Conservation (phyloP, 2,888 invertebrate species). For the Odontocerum albicorne region DNA sequence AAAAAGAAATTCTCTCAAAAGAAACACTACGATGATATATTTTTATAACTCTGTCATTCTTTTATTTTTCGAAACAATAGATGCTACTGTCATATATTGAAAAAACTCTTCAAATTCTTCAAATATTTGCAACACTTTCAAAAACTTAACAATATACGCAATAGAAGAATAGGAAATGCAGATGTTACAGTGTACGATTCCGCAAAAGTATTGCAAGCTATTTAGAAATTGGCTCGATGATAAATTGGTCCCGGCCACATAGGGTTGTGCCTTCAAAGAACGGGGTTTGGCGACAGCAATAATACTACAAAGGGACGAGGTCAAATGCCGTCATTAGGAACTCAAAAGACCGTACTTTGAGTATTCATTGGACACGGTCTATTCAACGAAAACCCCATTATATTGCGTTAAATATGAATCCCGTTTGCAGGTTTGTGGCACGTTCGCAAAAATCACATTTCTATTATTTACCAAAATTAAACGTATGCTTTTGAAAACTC, state of each 20-base stretch:
- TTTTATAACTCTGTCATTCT: background rate
- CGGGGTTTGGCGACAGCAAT: constrained; percentile 24
- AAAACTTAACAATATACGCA: background rate
- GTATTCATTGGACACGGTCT: constrained; percentile 24
- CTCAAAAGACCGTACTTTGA: constrained; percentile 14
- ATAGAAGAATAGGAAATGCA: background rate
- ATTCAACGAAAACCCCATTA: constrained; percentile 23
- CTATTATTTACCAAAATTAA: constrained; percentile 22
- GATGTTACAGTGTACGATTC: background rate
- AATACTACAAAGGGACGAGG: constrained; percentile 26
- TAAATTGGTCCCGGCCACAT: constrained; percentile 20
- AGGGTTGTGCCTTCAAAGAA: constrained; percentile 20
- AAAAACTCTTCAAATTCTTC: no score
- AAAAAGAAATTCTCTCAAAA: no score
- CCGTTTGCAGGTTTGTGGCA: constrained; percentile 28
- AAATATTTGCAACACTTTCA: constrained; percentile 13
- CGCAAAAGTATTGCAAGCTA: background rate
- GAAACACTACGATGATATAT: background rate
- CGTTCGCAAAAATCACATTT: constrained; percentile 31
- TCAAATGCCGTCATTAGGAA: constrained; percentile 28
- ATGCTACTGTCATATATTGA: no score
- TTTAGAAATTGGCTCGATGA: constrained; percentile 24
- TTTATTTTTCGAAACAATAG: background rate
- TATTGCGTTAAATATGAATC: constrained; percentile 31
- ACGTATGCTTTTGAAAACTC: background rate